Base-by-base conservation (phyloP, 2,797 vertebrate genomes). In the Sciurus carolinensis region DNA sequence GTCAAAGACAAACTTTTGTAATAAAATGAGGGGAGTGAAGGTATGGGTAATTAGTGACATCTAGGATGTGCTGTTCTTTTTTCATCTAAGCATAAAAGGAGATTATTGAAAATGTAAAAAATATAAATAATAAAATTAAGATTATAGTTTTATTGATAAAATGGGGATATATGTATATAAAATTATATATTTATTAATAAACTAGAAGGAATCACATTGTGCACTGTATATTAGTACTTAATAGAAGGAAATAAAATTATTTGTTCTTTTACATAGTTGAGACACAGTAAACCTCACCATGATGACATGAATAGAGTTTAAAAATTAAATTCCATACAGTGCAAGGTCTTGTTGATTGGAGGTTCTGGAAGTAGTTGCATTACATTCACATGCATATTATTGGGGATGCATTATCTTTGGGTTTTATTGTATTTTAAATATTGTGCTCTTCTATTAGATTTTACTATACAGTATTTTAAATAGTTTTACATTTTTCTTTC, bases 401-500 rank as follows among this genome's bases (percentile, higher is more conserved):
- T 39, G 14, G 11, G 39, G 3, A n/a, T 77, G 7, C 7, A 12
- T 90, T 50, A 59, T 77, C 52, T 50, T 79, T 75, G 75, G 39
- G 42, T 69, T 69, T 82, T 72, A 79, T 1, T 52, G n/a, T 88
- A 71, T 83, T 76, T 54, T 52, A 62, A 54, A 62, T 71, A 76
- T 11, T 39, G 17, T 54, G 59, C 47, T 79, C 72, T 57, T 87
- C 36, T 57, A 5, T 42, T 64, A 22, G 50, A 62, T 64, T 71
- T 82, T 79, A 77, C 9, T 79, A 12, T 95, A 50, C 4, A 72
- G 28, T 77, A 77, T 88, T 92, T 84, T 44, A 52, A 64, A 44
- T 72, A 64, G 67, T 66, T 91, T 77, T 72, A 62, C 30, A 72
- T 52, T 79, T 54, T 86, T 80, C 28, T 85, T 94, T 91, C 28